Evolutionary conservation across 2,113 vertebrate species (phyloP).

Genomic region (Epinephelus fuscoguttatus): DNA sequence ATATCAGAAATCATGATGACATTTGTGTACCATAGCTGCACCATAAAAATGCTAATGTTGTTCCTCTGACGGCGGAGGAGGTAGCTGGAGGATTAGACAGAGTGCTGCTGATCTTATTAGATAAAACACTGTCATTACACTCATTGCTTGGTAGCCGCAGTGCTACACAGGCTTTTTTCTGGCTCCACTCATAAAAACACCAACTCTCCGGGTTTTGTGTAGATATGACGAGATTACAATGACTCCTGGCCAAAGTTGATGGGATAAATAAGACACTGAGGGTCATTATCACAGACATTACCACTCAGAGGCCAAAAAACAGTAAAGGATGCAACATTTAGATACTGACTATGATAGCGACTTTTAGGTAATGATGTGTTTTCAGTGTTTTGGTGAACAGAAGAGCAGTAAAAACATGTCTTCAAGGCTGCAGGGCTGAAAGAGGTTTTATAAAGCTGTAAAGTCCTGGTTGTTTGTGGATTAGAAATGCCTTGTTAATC

Average conservation of each 20-base stretch:
- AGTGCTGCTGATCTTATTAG: conserved; percentile 52
- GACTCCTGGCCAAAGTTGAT: not conserved
- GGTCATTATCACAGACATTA: not conserved
- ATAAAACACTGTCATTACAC: conserved; percentile 53
- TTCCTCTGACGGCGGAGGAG: conserved; percentile 25
- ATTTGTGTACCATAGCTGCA: conserved; percentile 44
- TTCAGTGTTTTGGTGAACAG: not conserved
- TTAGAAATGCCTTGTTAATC: conserved; percentile 70
- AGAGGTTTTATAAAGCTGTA: conserved; percentile 1
- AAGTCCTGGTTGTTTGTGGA: conserved; percentile 47
- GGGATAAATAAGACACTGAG: conserved; percentile 4
- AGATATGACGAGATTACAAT: not conserved
- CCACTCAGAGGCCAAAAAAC: not conserved
- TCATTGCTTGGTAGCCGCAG: not conserved
- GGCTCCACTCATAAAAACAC: conserved; percentile 36
- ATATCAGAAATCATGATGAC: conserved; percentile 64
- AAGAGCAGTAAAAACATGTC: not conserved
- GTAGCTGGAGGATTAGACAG: conserved; percentile 36
- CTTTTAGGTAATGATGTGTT: not conserved
- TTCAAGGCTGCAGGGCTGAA: conserved; percentile 16
- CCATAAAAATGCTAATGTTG: conserved; percentile 72
- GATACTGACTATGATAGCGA: not conserved
- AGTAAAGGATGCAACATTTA: not conserved
- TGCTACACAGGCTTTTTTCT: not conserved
- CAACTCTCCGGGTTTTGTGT: not conserved